These are phyloP conservation scores for Tapirus indicus DNA, from an alignment of 2,797 vertebrate genomes.

Conservation along the genomic window DNA sequence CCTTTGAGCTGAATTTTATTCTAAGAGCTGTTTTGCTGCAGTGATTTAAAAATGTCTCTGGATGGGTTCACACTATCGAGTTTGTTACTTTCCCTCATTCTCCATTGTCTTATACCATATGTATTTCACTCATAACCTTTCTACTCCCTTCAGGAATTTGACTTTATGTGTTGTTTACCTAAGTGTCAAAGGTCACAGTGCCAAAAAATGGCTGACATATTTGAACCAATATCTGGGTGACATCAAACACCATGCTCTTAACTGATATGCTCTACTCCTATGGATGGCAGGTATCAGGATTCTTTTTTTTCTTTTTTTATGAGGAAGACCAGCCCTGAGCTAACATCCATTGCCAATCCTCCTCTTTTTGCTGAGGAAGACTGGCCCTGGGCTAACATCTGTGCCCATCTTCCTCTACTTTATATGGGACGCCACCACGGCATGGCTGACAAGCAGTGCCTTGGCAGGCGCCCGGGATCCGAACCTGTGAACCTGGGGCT, in stretches of 20 bases:
- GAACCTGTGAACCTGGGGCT: no score
- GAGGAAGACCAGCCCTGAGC: no score
- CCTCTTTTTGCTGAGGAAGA: no score
- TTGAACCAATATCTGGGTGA: not conserved
- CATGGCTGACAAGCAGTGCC: no score
- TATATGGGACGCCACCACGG: no score
- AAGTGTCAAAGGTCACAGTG: not conserved
- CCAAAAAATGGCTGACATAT: not conserved
- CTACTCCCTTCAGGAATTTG: not conserved
- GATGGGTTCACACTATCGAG: not conserved
- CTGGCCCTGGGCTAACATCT: no score
- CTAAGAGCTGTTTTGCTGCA: not conserved
- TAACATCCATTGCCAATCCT: no score
- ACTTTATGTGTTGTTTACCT: not conserved
- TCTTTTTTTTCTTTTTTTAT: no score
- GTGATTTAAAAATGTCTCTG: not conserved
- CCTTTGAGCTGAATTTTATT: not conserved
- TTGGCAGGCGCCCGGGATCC: no score
- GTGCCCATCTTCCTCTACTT: no score
- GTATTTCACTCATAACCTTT: not conserved
- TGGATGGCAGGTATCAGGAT: not conserved
- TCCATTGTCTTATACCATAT: not conserved
- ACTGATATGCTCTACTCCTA: not conserved
- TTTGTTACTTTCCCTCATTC: not conserved
- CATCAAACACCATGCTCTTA: not conserved